These are phyloP conservation scores for Corythornis leucogaster DNA, from an alignment of 2,797 vertebrate genomes.

Conservation along the genomic window DNA sequence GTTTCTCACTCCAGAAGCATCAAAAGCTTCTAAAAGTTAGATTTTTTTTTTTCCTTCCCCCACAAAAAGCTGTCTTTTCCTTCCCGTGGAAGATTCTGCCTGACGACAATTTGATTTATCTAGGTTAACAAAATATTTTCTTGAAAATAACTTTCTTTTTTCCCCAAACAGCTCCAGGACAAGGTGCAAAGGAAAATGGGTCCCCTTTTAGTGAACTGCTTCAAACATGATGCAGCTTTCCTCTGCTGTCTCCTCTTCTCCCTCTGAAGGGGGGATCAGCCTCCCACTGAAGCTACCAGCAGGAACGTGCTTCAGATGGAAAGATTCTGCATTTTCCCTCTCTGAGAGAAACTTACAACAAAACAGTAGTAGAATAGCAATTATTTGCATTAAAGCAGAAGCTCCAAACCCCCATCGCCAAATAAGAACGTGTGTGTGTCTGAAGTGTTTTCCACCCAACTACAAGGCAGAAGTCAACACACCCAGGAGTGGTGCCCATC, in stretches of 20 bases:
- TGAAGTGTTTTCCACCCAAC: not conserved
- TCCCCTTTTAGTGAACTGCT: not conserved
- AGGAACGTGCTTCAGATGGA: not conserved
- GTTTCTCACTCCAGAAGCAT: not conserved
- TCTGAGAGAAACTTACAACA: rapidly evolving
- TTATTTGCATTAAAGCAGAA: not conserved
- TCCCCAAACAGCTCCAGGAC: not conserved
- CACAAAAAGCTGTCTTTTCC: not conserved
- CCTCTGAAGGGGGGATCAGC: not conserved
- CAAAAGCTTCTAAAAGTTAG: not conserved
- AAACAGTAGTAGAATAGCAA: not conserved
- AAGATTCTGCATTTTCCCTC: not conserved
- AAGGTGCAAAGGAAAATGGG: not conserved
- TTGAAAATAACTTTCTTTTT: not conserved
- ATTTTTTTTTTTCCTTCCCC: not conserved
- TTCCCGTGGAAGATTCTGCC: not conserved
- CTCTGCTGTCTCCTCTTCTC: not conserved
- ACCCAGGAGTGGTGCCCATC: not conserved
- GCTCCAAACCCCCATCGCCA: not conserved
- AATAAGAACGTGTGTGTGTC: rapidly evolving
- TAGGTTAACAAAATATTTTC: not conserved
- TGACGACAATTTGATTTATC: not conserved
- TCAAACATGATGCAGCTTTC: rapidly evolving
- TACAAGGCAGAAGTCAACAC: not conserved
- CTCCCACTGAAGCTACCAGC: not conserved